Base-by-base conservation (phyloP, 2,888 invertebrate genomes). In the Masnerella sp. region DNA sequence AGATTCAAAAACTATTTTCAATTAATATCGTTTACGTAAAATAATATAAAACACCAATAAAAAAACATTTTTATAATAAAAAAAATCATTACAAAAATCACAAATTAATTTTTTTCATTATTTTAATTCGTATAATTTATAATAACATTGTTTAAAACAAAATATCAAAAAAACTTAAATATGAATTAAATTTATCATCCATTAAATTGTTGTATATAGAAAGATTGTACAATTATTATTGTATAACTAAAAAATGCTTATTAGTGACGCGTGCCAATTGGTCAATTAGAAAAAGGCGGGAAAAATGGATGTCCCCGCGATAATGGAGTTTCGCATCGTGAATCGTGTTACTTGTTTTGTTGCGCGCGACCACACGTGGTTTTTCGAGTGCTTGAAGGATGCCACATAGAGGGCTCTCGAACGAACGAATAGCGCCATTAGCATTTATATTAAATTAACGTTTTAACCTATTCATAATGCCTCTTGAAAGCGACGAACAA, bases 391-490 rank as follows among this genome's bases (percentile, higher is more conserved):
- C 32, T 69, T 61, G 40, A 58, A 72, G 59, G 67, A 74, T 52
- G 62, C 25, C 38, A 36, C 70, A 56, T 17, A 34, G 56, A 61
- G 56, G 54, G 47, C 59, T 58, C 77, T 43, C 59, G 45, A 51
- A 64, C 67, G 65, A 67, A 74, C 69, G 64, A 74, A 75, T 62
- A 38, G 43, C 75, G 40, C 64, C 64, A 80, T 80, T 80, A 80
- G 80, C 80, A 79, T 79, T 80, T 80, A 79, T 80, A 80, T 80
- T 80, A 80, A 80, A 79, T 80, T 79, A 79, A 76, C 76, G 65
- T 71, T 73, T 68, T 70, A 49, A 69, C 65, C 73, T 75, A 74
- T 76, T 79, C 77, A 68, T 77, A 72, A 75, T 70, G 58, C 71
- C 74, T 25, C 58, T 43, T 14, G 5, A 47, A 38, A 9, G 7